phyloP scores from a whole-genome alignment of 2,888 invertebrate genomes.

The Blera fallax region DNA sequence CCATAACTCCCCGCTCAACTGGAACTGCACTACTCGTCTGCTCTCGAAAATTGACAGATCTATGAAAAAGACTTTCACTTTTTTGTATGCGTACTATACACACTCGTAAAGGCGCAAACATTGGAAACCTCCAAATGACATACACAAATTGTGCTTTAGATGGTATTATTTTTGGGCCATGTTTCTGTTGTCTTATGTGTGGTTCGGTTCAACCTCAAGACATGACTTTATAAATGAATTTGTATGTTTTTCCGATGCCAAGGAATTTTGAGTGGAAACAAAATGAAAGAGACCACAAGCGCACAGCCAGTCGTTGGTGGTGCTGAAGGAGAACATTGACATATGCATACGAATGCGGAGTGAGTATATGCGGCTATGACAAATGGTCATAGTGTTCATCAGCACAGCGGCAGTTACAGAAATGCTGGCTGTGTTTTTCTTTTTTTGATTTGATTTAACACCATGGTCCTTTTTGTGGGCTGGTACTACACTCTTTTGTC shows the following conservation, averaged over 20 bases:
- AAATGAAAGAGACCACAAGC: conserved; percentile 28
- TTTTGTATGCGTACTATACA: conserved; percentile 38
- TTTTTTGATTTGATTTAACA: conserved; percentile 56
- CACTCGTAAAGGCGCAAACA: conserved; percentile 7
- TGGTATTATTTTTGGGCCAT: conserved; percentile 24
- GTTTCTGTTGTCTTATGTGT: conserved; percentile 51
- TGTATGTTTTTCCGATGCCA: conserved; percentile 56
- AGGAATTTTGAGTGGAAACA: conserved; percentile 54
- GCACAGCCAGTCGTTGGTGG: not conserved
- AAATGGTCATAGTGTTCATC: conserved; percentile 66
- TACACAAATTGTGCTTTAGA: conserved; percentile 41
- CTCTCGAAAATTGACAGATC: conserved; percentile 62
- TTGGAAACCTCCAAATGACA: conserved; percentile 28
- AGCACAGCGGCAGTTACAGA: conserved; percentile 28
- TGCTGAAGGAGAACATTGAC: conserved; percentile 18
- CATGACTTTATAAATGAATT: conserved; percentile 65
- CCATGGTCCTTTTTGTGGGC: conserved; percentile 29
- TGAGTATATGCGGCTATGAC: conserved; percentile 25
- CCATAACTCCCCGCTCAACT: not conserved
- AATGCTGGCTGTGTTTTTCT: conserved; percentile 32
- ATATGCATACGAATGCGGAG: conserved; percentile 22
- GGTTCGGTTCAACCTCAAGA: conserved; percentile 34
- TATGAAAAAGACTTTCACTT: conserved; percentile 69
- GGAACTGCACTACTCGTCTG: conserved; percentile 29
- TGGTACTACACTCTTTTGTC: conserved; percentile 19